phyloP scores from a whole-genome alignment of 2,888 invertebrate genomes.

The Drosophila diplacantha region DNA sequence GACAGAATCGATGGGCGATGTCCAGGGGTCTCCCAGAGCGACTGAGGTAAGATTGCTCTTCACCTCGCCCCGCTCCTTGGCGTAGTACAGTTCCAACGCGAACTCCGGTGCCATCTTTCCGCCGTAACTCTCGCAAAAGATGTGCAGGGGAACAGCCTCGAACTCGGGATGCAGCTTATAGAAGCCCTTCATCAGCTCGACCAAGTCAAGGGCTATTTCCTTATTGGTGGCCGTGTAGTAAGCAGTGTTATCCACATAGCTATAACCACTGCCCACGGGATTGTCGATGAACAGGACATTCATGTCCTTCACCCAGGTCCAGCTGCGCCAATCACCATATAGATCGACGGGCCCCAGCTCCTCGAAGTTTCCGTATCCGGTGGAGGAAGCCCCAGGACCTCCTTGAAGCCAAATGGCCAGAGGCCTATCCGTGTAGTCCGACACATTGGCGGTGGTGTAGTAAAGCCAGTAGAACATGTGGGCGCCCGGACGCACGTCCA shows the following conservation, averaged over 20 bases:
- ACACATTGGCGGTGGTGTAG: conserved; percentile 83
- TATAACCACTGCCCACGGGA: conserved; percentile 93
- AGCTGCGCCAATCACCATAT: conserved; percentile 82
- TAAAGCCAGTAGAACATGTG: conserved; percentile 94
- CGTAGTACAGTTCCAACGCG: conserved; percentile 81
- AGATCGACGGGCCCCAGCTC: conserved; percentile 87
- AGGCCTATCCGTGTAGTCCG: conserved; percentile 82
- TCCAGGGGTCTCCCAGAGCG: conserved; percentile 93
- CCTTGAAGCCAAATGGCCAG: conserved; percentile 92
- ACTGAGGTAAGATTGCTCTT: conserved; percentile 86
- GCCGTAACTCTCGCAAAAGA: conserved; percentile 94
- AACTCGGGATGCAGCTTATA: conserved; percentile 84
- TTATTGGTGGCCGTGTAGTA: conserved; percentile 80
- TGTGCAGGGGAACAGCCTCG: conserved; percentile 85
- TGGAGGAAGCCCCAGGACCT: conserved; percentile 89
- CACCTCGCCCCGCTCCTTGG: conserved; percentile 81
- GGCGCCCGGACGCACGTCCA: conserved; percentile 85
- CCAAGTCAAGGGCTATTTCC: conserved; percentile 86
- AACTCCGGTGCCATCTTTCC: conserved; percentile 95
- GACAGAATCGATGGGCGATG: conserved; percentile 90
- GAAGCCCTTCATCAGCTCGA: conserved; percentile 85
- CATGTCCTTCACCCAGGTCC: conserved; percentile 87
- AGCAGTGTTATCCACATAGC: conserved; percentile 82
- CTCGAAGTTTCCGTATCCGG: conserved; percentile 90
- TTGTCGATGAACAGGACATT: conserved; percentile 93